phyloP scores from a whole-genome alignment of 2,888 invertebrate species.

The Caenorhabditis sp. region DNA sequence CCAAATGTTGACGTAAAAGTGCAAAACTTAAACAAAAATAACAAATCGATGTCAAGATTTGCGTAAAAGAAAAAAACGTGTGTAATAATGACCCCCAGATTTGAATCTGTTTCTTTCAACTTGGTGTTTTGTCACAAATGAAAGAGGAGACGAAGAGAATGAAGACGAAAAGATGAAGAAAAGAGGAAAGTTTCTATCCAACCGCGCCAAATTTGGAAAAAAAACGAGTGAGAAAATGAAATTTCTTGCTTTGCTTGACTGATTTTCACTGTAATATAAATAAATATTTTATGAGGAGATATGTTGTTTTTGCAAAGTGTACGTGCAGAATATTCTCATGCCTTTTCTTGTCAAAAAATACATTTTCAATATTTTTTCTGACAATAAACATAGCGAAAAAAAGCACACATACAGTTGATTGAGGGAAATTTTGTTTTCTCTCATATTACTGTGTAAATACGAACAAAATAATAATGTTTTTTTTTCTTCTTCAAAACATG shows the following conservation, averaged over 20 bases:
- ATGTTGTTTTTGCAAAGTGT: too few species aligned
- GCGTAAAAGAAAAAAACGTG: slow-evolving; percentile 6
- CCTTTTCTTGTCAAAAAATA: slow-evolving; percentile 15
- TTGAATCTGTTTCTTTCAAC: not conserved
- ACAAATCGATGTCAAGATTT: slow-evolving; percentile 11
- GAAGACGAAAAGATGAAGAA: not conserved
- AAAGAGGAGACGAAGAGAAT: not conserved
- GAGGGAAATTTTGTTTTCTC: slow-evolving; percentile 2
- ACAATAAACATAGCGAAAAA: not conserved
- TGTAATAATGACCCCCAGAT: slow-evolving; percentile 6
- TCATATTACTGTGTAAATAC: slow-evolving; percentile 4
- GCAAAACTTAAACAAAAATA: not conserved
- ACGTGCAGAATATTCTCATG: not conserved
- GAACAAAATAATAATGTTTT: not conserved
- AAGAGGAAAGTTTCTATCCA: slow-evolving; percentile 5
- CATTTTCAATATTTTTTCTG: slow-evolving; percentile 18
- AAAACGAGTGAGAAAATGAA: slow-evolving; percentile 28
- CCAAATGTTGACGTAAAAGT: not conserved
- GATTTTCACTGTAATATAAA: slow-evolving; percentile 11
- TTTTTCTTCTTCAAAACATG: not conserved
- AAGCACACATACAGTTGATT: not conserved
- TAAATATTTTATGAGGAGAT: not conserved
- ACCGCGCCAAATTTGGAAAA: slow-evolving; percentile 14
- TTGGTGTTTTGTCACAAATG: not conserved
- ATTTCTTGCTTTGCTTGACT: slow-evolving; percentile 17